Evolutionary conservation across 1,140 invertebrate species (phyloP).

Genomic region (Stegodyphus dumicola): DNA sequence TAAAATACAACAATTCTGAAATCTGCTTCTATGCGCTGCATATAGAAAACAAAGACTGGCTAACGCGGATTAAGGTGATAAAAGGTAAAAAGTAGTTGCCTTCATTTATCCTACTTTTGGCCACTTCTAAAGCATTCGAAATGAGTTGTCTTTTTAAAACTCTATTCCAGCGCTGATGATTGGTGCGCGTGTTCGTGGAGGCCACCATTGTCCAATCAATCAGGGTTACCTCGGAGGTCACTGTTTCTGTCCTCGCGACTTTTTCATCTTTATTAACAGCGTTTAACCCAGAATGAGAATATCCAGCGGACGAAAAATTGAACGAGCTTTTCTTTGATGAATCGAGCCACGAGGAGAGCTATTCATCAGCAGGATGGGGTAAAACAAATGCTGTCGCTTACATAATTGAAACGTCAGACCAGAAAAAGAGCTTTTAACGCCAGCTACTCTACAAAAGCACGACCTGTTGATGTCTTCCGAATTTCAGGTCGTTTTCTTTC

Average conservation of each 20-base stretch:
- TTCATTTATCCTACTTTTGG: slow-evolving; percentile 28
- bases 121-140: slow-evolving; percentile 8
- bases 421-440: slow-evolving; percentile 4
- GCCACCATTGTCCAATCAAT: slow-evolving; percentile 4
- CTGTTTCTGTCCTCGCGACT: slow-evolving; percentile 11
- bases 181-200: slow-evolving; percentile 2
- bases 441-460: neutral
- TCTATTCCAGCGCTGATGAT: slow-evolving; percentile 7
- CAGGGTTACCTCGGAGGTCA: slow-evolving; percentile 3
- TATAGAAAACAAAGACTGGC: no score
- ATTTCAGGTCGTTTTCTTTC: neutral
- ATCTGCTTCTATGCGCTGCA: no score
- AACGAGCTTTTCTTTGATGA: slow-evolving; percentile 15
- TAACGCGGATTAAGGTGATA: no score
- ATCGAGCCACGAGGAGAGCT: slow-evolving; percentile 1
- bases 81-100: neutral
- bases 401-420: slow-evolving; percentile 37
- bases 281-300: slow-evolving; percentile 9
- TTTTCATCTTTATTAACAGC: slow-evolving; percentile 38
- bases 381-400: slow-evolving; percentile 20
- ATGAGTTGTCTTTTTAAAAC: slow-evolving; percentile 25
- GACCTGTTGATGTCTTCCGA: slow-evolving; percentile 12
- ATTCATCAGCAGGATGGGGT: slow-evolving; percentile 14
- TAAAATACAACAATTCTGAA: no score
- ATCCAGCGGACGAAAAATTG: slow-evolving; percentile 17